Evolutionary conservation across 2,113 vertebrate species (phyloP).

Genomic region (Microtus richardsoni): DNA sequence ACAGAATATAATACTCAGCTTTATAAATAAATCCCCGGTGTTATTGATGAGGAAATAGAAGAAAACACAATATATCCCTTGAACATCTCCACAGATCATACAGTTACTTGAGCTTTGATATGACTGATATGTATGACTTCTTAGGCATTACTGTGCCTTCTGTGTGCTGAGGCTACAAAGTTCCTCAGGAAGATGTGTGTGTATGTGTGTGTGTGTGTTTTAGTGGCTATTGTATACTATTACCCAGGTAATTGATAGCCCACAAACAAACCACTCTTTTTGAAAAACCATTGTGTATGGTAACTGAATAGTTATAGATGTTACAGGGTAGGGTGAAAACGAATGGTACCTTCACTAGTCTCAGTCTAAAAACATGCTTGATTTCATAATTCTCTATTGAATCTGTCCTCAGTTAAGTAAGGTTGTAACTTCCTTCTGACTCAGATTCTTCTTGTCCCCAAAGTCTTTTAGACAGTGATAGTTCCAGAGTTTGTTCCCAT

Average conservation of each 20-base stretch:
- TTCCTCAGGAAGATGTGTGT: neutral
- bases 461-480: neutral
- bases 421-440: neutral
- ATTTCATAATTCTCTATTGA: neutral
- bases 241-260: neutral
- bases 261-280: neutral
- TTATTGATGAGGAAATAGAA: neutral
- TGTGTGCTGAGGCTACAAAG: neutral
- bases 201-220: neutral
- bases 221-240: neutral
- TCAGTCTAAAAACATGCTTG: neutral
- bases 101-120: neutral
- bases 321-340: rapidly evolving
- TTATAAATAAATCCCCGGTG: neutral
- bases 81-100: neutral
- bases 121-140: neutral
- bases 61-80: neutral
- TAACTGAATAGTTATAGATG: neutral
- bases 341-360: neutral
- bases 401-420: neutral
- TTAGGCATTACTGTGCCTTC: neutral
- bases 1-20: neutral
- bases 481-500: neutral
- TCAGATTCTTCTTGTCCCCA: neutral
- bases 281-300: neutral